Evolutionary conservation across 1,140 invertebrate genomes (phyloP), one percentile per base, ranked within the genome.

Genomic region (Kradibia gibbosae): DNA sequence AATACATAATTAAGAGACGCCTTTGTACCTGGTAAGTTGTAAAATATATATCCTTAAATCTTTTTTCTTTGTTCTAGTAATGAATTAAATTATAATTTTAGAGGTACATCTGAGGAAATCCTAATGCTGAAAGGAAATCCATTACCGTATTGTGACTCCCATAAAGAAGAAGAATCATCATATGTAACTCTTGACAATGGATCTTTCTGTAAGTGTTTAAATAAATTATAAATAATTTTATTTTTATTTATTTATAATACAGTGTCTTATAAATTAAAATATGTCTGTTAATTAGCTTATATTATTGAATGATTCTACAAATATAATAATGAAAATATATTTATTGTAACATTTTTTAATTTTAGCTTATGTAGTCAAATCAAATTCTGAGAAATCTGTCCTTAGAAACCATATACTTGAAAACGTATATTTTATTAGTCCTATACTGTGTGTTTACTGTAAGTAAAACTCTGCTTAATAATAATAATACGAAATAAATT

Each of bases 401-500:
- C 67, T 83, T 84, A 77, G 85, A 62, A 87, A 84, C 82, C 91
- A 91, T 82, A 83, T 85, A 80, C 81, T 91, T 25, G 81, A 87
- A 83, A 88, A 91, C 84, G 88, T 90, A 86, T 92, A 91, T 85
- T 92, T 92, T 86, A 84, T 92, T 85, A 92, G 88, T 79, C 92
- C 92, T 80, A 87, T 92, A 81, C 84, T 93, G n/a, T 93, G 92
- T 84, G 85, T 88, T 82, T 91, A 92, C 83, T 93, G 92, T 93
- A 88, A 92, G 92, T 93, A 87, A 73, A 55, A 62, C 55, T 70
- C 48, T 25, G 72, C 50, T 60, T 73, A 39, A 74, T 62, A 28
- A 45, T 55, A 62, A 45, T 42, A 85, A 55, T 42, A 25, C 10
- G 7, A 0, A 60, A 71, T 67, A 79, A 73, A 72, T 74, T 31